A percentile compares a stretch with the other conserved stretches of the same genome.
Evolutionary conservation across 1,140 invertebrate species (phyloP).

Genomic region (Archegozetes longisetosus): DNA sequence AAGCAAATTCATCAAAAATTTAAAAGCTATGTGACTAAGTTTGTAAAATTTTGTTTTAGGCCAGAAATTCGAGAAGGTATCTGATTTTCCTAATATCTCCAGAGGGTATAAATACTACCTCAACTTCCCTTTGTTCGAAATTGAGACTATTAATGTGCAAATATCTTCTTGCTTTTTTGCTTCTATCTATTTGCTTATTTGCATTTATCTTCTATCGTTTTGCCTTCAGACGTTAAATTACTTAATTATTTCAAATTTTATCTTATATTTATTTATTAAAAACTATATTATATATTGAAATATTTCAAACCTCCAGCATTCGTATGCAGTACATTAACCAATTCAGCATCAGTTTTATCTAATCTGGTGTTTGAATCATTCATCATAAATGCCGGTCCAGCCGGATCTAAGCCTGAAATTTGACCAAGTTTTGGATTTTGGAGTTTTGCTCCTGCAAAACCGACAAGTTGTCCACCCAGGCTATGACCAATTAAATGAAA

Average conservation of each 20-base stretch:
- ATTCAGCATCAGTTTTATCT: slow-evolving; percentile 46
- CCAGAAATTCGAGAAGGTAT: too few species aligned
- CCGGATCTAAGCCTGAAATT: slow-evolving; percentile 48
- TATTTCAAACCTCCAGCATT: slow-evolving; percentile 43
- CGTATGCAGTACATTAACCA: slow-evolving; percentile 57
- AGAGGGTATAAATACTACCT: slow-evolving; percentile 28
- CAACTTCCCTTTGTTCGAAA: slow-evolving; percentile 69
- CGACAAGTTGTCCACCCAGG: slow-evolving; percentile 18
- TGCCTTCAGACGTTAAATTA: slow-evolving; percentile 64
- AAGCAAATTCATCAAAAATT: too few species aligned
- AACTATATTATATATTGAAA: not conserved
- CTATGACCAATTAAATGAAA: slow-evolving; percentile 50
- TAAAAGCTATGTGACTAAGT: too few species aligned
- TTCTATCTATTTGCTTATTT: too few species aligned
- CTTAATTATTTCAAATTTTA: slow-evolving; percentile 39
- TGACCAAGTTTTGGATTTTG: slow-evolving; percentile 15
- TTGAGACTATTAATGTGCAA: slow-evolving; percentile 73
- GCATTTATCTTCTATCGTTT: too few species aligned
- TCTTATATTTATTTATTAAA: not conserved
- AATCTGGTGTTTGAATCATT: slow-evolving; percentile 38
- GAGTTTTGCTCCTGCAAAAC: slow-evolving; percentile 21
- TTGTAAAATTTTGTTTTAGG: too few species aligned
- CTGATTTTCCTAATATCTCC: too few species aligned
- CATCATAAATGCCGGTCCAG: slow-evolving; percentile 46
- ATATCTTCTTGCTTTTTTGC: too few species aligned